Evolutionary conservation across 37 sponge, comb jelly and placozoan species (phyloP), one percentile per base, ranked within the genome.

Genomic region (Sycon ciliatum): DNA sequence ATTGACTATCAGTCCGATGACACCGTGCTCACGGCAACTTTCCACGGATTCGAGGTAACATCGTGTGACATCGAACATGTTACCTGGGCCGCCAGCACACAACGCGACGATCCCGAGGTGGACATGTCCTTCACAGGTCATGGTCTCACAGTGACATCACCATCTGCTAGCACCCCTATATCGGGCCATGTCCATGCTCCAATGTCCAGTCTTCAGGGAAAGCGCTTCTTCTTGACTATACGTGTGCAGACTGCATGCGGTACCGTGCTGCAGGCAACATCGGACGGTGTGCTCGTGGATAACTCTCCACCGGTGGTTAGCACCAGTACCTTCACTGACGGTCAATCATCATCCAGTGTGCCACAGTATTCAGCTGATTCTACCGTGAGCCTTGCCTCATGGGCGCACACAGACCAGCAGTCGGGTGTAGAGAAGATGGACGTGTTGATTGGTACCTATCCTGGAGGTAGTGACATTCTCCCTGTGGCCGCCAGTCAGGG

Each of bases 241-340:
- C 52, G 85, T 57, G 90, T 76, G 0, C 61, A 75, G 4, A 85
- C 85, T 39, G 83, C 76, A 13, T 89, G 90, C 62, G 22, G 63
- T 27, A 18, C 22, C 26, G 63, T 60, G 9, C 16, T 60, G 29
- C n/a, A 60, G 16, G 26, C 63, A 11, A 73, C 80, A 4, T 89
- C 90, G 3, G 77, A 89, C 67, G 90, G 90, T 18, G 81, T 89
- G 52, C 72, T 76, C 36, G 79, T 89, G 34, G 86, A 85, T 55
- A 32, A 76, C 28, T 53, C 70, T 27, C 83, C 90, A 27, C 86
- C 90, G 5, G 70, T 31, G 38, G 64, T 89, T 11, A 46, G 40
- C 74, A 22, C 79, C 16, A 33, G 76, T 37, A 56, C 66, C 6
- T 57, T 81, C 32, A 22, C 30, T n/a, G 63, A 11, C 16, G 63